phyloP scores from a whole-genome alignment of 2,113 vertebrate genomes.

The Suncus etruscus region DNA sequence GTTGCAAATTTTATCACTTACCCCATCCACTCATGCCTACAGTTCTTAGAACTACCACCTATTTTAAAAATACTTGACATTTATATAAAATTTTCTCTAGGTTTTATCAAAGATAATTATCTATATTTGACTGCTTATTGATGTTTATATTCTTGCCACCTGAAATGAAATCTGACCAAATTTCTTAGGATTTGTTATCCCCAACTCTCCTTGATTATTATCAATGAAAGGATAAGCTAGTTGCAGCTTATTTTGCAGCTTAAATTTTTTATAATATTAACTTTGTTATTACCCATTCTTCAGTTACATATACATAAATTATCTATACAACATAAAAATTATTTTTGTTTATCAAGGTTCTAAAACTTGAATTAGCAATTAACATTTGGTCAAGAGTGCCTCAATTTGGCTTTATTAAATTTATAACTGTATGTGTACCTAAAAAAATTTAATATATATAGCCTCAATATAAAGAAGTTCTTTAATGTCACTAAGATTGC shows the following conservation, averaged over 20 bases:
- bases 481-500: conserved; percentile 51
- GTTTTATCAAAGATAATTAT: background rate
- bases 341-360: conserved; percentile 51
- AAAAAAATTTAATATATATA: conserved; percentile 26
- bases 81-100: background rate
- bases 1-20: background rate
- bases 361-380: conserved; percentile 9
- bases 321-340: background rate
- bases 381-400: background rate
- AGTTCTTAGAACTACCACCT: background rate
- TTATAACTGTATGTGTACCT: conserved; percentile 18
- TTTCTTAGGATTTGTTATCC: background rate
- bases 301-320: conserved; percentile 18
- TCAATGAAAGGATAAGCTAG: background rate
- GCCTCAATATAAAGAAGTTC: background rate
- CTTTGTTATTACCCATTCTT: background rate
- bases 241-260: background rate
- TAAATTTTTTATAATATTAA: background rate
- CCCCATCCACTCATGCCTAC: background rate
- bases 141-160: background rate
- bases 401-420: conserved; percentile 25
- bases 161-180: background rate
- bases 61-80: conserved; percentile 35
- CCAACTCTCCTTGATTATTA: conserved; percentile 3
- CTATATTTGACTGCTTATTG: background rate